Conservation (phyloP, 2,113 vertebrate species). For the Litocranius walleri region DNA sequence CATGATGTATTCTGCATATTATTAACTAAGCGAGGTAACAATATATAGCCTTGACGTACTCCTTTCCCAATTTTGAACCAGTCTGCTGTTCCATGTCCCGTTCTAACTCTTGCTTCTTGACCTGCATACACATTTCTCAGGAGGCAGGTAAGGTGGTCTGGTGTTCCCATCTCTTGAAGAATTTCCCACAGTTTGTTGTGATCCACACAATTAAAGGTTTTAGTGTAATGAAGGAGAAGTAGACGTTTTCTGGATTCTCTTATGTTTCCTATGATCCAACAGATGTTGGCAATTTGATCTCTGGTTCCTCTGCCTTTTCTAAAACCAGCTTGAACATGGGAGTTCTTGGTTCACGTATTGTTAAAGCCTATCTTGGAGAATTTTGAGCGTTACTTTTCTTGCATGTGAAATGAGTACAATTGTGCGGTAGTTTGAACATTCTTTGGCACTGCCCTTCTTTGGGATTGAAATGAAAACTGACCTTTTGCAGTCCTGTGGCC, state of each 20-base stretch:
- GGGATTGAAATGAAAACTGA: not conserved
- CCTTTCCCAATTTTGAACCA: not conserved
- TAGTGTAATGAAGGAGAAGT: not conserved
- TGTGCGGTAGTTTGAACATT: not conserved
- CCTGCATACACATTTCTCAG: not conserved
- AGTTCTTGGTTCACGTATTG: not conserved
- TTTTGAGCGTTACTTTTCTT: not conserved
- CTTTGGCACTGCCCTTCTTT: not conserved
- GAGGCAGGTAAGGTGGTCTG: not conserved
- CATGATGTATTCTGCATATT: not conserved
- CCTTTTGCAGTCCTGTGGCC: not conserved
- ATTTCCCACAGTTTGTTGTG: not conserved
- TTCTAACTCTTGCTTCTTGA: not conserved
- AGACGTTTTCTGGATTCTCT: not conserved
- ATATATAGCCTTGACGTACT: not conserved
- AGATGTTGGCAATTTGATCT: not conserved
- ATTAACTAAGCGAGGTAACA: not conserved
- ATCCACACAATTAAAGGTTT: not conserved
- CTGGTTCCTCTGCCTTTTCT: not conserved
- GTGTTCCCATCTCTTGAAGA: not conserved
- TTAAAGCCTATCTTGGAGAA: not conserved
- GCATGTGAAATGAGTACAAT: not conserved
- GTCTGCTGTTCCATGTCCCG: accelerated
- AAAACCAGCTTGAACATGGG: not conserved
- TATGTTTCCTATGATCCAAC: not conserved